Evolutionary conservation across 2,888 invertebrate genomes (phyloP).

Genomic region (Leptopilina drosophilae): DNA sequence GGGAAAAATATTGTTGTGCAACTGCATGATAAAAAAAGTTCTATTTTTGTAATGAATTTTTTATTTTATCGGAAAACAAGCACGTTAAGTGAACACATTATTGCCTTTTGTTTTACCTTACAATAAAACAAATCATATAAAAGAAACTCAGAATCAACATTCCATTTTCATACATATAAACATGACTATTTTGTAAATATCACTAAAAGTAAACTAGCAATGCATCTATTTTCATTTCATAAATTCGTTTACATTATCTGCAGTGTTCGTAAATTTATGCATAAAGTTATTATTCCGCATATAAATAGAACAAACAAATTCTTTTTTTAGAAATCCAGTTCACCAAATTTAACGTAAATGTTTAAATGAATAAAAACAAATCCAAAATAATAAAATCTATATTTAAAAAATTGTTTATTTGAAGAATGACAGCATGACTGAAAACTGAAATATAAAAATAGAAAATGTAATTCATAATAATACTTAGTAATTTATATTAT

Average conservation of each 20-base stretch:
- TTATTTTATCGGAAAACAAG: constrained; percentile 11
- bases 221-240: neutral
- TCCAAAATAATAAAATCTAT: no score
- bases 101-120: constrained; percentile 9
- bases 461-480: neutral
- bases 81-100: neutral
- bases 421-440: no score
- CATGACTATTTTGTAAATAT: constrained; percentile 8
- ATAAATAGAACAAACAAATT: neutral
- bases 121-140: neutral
- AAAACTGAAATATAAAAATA: no score
- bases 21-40: neutral
- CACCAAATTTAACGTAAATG: neutral
- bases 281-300: neutral
- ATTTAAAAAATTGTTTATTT: no score
- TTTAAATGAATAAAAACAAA: no score
- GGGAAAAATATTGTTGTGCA: neutral
- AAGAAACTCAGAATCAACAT: neutral
- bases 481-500: no score
- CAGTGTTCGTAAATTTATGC: neutral
- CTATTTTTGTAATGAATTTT: constrained; percentile 3
- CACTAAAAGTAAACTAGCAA: neutral
- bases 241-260: neutral
- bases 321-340: neutral
- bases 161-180: constrained; percentile 7